Percentiles rank a stretch among this genome's conserved stretches.
Conservation (phyloP, 2,888 invertebrate species). For the Stenolophus ochropezus region DNA sequence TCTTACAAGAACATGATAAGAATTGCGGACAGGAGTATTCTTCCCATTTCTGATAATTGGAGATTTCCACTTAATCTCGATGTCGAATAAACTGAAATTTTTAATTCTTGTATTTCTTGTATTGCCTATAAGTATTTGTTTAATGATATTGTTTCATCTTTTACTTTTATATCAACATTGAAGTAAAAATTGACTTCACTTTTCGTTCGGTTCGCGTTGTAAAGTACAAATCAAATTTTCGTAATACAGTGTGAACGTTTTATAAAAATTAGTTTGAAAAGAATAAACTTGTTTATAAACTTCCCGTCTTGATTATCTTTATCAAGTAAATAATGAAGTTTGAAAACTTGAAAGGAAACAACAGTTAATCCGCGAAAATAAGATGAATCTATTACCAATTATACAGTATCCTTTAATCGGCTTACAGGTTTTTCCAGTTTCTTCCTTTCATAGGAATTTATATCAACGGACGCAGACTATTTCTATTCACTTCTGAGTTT, state of each 20-base stretch:
- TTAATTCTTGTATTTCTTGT: too few relatives aligned
- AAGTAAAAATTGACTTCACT: background rate
- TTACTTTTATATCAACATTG: background rate
- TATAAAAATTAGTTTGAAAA: conserved; percentile 40
- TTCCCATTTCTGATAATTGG: too few relatives aligned
- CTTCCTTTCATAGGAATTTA: conserved; percentile 30
- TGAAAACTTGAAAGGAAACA: conserved; percentile 39
- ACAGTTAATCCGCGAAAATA: conserved; percentile 29
- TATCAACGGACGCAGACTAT: too few relatives aligned
- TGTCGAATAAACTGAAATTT: too few relatives aligned
- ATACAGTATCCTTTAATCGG: conserved; percentile 27
- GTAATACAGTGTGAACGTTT: conserved; percentile 25
- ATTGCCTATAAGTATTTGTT: too few relatives aligned
- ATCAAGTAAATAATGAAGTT: conserved; percentile 44
- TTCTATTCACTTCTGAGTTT: too few relatives aligned
- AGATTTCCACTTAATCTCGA: too few relatives aligned
- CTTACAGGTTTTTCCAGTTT: conserved; percentile 9
- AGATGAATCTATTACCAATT: conserved; percentile 44
- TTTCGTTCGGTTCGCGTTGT: too few relatives aligned
- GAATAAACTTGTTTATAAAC: conserved; percentile 37
- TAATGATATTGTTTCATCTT: too few relatives aligned
- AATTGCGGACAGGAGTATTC: too few relatives aligned
- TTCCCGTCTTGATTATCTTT: conserved; percentile 41
- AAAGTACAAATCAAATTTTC: conserved; percentile 28
- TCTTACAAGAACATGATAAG: too few relatives aligned